phyloP scores from a whole-genome alignment of 2,888 invertebrate species.

The Nipponacmea schrenckii region DNA sequence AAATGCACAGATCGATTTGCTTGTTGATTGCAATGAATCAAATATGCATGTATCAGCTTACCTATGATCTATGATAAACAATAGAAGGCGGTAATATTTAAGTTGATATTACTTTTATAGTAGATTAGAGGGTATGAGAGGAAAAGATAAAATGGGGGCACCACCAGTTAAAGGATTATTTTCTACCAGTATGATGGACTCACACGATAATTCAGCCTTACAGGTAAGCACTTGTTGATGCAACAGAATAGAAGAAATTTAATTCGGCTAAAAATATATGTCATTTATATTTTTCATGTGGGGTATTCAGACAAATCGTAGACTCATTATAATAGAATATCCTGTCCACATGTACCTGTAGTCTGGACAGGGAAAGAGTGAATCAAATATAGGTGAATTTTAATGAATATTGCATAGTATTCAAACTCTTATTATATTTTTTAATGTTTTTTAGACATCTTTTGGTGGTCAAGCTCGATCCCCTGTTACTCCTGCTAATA shows the following conservation, averaged over 20 bases:
- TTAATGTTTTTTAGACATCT: slow-evolving; percentile 9
- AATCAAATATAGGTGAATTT: too few species aligned
- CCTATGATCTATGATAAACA: too few species aligned
- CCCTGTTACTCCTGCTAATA: neutral
- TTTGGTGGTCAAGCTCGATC: slow-evolving; percentile 10
- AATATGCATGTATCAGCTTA: too few species aligned
- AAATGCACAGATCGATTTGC: too few species aligned
- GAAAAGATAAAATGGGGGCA: slow-evolving; percentile 47
- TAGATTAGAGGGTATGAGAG: slow-evolving; percentile 34
- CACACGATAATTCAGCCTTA: slow-evolving; percentile 17
- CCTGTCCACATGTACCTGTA: too few species aligned
- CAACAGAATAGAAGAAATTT: neutral
- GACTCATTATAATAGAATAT: too few species aligned
- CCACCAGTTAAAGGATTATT: slow-evolving; percentile 49
- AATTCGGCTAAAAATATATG: neutral
- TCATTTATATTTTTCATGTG: too few species aligned
- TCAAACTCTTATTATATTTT: neutral
- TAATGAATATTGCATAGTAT: too few species aligned
- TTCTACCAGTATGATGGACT: slow-evolving; percentile 32
- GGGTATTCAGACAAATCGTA: too few species aligned
- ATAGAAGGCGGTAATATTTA: too few species aligned
- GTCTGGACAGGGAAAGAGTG: too few species aligned
- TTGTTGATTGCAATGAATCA: too few species aligned
- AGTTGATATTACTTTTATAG: slow-evolving; percentile 15
- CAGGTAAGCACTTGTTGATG: slow-evolving; percentile 15